These are phyloP conservation scores for Erpobdella octoculata DNA, from an alignment of 2,888 invertebrate species.

Conservation along the genomic window DNA sequence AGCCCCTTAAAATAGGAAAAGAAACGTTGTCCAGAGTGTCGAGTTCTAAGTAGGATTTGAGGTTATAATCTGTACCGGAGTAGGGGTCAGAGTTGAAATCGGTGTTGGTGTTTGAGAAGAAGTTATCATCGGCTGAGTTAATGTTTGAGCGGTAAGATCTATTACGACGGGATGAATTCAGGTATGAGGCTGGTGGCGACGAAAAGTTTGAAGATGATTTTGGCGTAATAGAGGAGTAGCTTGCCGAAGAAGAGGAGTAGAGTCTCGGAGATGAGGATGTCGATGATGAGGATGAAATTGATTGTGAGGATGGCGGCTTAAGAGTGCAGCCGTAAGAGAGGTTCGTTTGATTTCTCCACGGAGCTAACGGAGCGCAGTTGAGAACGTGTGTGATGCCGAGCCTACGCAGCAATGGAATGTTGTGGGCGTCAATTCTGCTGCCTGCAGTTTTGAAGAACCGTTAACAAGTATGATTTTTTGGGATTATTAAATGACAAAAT, in stretches of 20 bases:
- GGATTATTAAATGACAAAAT: no score
- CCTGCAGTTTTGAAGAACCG: no score
- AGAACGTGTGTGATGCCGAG: slow-evolving; percentile 36
- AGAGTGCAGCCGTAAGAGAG: not conserved
- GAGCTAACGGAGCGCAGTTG: slow-evolving; percentile 34
- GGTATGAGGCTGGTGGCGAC: not conserved
- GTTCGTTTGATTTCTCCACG: not conserved
- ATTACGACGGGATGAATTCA: not conserved
- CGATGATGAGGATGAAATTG: no score
- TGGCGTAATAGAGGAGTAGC: no score
- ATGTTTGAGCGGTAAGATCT: not conserved
- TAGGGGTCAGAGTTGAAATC: slow-evolving; percentile 26
- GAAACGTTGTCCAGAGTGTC: slow-evolving; percentile 34
- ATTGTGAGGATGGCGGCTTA: no score
- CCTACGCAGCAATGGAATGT: slow-evolving; percentile 26
- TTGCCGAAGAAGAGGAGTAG: not conserved
- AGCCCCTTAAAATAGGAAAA: slow-evolving; percentile 33
- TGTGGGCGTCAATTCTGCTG: slow-evolving; percentile 33
- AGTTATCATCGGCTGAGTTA: not conserved
- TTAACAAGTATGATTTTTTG: no score
- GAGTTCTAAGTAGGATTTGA: slow-evolving; percentile 32
- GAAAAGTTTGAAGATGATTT: no score
- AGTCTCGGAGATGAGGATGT: not conserved
- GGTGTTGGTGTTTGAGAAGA: not conserved
- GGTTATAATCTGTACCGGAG: slow-evolving; percentile 12